Evolutionary conservation across 1,140 invertebrate genomes (phyloP).

Genomic region (Linepithema humile): DNA sequence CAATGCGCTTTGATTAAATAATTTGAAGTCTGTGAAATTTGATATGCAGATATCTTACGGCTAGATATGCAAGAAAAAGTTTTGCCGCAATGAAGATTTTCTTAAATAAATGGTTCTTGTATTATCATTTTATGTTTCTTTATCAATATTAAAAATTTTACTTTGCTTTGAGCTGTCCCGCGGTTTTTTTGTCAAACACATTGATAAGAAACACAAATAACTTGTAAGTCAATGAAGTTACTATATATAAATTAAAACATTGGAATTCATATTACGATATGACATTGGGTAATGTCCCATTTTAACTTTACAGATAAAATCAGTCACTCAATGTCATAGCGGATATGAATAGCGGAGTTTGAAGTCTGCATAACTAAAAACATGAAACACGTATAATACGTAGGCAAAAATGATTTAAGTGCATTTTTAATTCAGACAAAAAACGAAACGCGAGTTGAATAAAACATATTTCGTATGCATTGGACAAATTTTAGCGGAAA

Average conservation of each 20-base stretch:
- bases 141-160: too few relatives aligned
- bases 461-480: constrained; percentile 19
- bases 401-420: constrained; percentile 40
- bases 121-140: too few relatives aligned
- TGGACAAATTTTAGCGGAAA: constrained; percentile 15
- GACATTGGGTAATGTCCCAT: neutral
- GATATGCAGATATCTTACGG: too few relatives aligned
- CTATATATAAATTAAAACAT: constrained; percentile 20
- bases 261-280: neutral
- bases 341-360: constrained; percentile 2
- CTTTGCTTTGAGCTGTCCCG: too few relatives aligned
- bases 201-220: too few relatives aligned
- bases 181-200: too few relatives aligned
- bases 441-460: constrained; percentile 20
- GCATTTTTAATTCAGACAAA: constrained; percentile 26
- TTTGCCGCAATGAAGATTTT: too few relatives aligned
- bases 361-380: neutral
- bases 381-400: neutral
- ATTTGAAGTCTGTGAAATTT: too few relatives aligned
- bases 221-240: neutral
- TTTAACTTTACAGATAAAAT: constrained; percentile 4
- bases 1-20: too few relatives aligned
- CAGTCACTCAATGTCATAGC: neutral
- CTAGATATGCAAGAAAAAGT: too few relatives aligned
- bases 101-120: too few relatives aligned